Evolutionary conservation across 2,888 invertebrate species (phyloP), one percentile per base, ranked within the genome.

Genomic region (Litoditis marina): DNA sequence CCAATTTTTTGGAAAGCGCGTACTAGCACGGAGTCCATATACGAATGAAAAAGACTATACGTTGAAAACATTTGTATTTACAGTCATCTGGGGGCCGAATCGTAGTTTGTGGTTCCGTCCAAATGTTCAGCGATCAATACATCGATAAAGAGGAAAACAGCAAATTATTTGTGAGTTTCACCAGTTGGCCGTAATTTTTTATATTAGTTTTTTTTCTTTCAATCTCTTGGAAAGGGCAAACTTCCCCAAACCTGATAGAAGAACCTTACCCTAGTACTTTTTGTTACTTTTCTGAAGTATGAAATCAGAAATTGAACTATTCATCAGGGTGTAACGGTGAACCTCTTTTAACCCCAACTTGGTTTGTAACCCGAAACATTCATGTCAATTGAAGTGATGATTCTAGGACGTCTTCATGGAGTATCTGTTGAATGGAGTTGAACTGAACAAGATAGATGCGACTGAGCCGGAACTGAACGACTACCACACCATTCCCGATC

Each of bases 401-500:
- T 47, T 82, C 13, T 72, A 86, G 81, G 94, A 95, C 84, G 88
- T 92, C 83, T 85, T 96, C 55, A 88, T 96, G 79, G 89, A 90
- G 74, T 90, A 91, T 81, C 87, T 98, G 54, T 88, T 88, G 1
- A 85, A 88, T 34, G 85, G 87, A 28, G 85, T 90, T 63, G 83
- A 88, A 63, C 87, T 92, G 66, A 90, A 91, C 76, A 88, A 88
- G 28, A 89, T 92, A 30, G 94, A 94, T 84, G 90, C 92, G 39
- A 93, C 94, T 77, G 93, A 96, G 83, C 90, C 92, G 32, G 96
- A 98, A 86, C 88, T 92, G 58, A 90, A 90, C 79, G 95, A 96
- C 82, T 93, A 94, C 83, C 90, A 91, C 77, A 90, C 91, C 73
- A 89, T 94, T 22, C 94, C 94, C 0, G 94, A 96, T 81, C 90